A percentile compares a stretch with the other conserved stretches of the same genome.
These are phyloP conservation scores for Calycopis cecrops DNA, from an alignment of 1,140 invertebrate species.

Conservation along the genomic window DNA sequence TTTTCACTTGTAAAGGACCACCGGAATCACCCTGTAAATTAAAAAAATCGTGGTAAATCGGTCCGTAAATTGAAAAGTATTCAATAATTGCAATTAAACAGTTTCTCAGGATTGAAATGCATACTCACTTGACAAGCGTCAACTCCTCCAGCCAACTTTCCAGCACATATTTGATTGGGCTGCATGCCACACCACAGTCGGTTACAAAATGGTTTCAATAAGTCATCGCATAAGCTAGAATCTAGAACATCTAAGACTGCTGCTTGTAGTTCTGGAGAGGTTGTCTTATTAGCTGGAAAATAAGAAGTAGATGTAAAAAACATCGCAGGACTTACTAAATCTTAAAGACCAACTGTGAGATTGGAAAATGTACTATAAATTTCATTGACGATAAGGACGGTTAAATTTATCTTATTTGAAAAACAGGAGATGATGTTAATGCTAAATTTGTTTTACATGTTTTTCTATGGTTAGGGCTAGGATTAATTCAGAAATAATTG, in stretches of 20 bases:
- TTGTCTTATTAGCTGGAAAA: constrained; percentile 19
- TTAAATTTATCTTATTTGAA: no score
- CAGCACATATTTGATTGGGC: constrained; percentile 42
- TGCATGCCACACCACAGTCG: constrained; percentile 33
- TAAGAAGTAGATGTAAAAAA: no score
- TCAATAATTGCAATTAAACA: background rate
- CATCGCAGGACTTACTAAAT: no score
- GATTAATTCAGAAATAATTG: no score
- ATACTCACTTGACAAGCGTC: constrained; percentile 45
- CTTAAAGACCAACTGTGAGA: no score
- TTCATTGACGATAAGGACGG: no score
- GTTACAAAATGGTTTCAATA: constrained; percentile 29
- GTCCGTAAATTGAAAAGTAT: no score
- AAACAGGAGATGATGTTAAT: no score
- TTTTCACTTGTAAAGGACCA: constrained; percentile 75
- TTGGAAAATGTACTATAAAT: no score
- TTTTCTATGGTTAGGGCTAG: no score
- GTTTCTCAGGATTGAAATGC: constrained; percentile 7
- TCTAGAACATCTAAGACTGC: constrained; percentile 42
- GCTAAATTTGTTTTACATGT: no score
- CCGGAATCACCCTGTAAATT: constrained; percentile 82
- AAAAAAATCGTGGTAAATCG: no score
- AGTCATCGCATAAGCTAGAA: constrained; percentile 29
- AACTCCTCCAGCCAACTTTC: constrained; percentile 36
- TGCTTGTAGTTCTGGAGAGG: constrained; percentile 35